Evolutionary conservation across 2,888 invertebrate genomes (phyloP), one percentile per base, ranked within the genome.

Genomic region (Drosophila koepferae): DNA sequence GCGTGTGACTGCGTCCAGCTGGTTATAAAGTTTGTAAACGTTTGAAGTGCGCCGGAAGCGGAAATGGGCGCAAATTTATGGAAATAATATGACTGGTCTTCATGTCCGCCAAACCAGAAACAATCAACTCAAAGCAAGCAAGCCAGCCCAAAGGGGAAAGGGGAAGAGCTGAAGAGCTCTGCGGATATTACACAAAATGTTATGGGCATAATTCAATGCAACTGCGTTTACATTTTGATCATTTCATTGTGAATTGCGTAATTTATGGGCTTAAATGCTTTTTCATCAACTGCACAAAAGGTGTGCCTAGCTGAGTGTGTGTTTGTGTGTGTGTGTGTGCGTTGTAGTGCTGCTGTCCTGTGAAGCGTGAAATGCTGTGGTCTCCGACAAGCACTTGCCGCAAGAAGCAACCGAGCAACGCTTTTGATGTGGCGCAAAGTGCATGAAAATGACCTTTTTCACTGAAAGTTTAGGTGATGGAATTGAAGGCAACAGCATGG

Each of bases 61-160:
- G 87, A 90, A 83, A 90, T 77, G 73, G 71, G 74, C 71, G 85
- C 75, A 90, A 86, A 90, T 90, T 89, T 89, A 90, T 90, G 89
- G 77, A 86, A 90, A 89, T 86, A 86, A 77, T 89, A 72, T 63
- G 76, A 73, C 67, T 71, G 74, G 53, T 62, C 44, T 67, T 80
- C 65, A 82, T 75, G 67, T 82, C 53, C 66, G 58, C 46, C 49
- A 58, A 59, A 43, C 51, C 51, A 62, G 66, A 68, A 81, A 79
- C 78, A 79, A 77, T 79, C 81, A 73, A 69, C 63, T 49, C 43
- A 48, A 64, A 68, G 55, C 64, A 34, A 18, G 23, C n/a, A 14
- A 23, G 8, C 6, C 6, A 6, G 14, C 14, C 9, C 0, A 9
- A n/a, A 10, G 20, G 34, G 34, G 0, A 1, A 41, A n/a, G n/a